Conservation (phyloP, 92 coral and sea anemone species). For the Epizoanthus scotinus region DNA sequence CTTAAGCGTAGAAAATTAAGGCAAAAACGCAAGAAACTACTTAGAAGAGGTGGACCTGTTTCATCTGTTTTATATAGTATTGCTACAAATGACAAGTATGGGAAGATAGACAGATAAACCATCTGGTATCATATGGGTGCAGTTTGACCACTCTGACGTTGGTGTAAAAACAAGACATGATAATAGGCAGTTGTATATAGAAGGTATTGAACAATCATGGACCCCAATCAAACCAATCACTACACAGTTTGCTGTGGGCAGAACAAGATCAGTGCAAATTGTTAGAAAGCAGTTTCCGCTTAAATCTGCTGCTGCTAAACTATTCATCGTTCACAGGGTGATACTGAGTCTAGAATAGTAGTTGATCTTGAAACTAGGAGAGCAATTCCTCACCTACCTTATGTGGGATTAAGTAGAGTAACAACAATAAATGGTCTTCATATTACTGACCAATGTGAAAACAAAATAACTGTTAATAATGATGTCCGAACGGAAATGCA, state of each 20-base stretch:
- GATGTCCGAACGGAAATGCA: constrained; percentile 22
- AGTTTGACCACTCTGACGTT: not conserved
- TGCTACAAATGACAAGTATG: too few relatives aligned
- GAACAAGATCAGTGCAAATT: constrained; percentile 62
- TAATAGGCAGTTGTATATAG: too few relatives aligned
- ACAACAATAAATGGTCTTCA: not conserved
- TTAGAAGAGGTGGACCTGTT: constrained; percentile 6
- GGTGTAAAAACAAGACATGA: too few relatives aligned
- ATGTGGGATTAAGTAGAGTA: not conserved
- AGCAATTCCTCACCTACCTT: not conserved
- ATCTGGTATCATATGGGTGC: constrained; percentile 10
- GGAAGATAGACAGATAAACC: not conserved
- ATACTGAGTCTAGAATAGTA: constrained; percentile 55
- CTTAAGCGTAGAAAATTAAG: constrained; percentile 20
- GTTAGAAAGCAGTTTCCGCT: constrained; percentile 80
- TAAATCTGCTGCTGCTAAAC: constrained; percentile 70
- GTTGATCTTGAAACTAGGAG: too few relatives aligned
- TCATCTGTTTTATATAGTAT: too few relatives aligned
- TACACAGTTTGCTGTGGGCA: constrained; percentile 77
- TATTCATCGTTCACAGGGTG: constrained; percentile 58
- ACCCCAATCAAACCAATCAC: constrained; percentile 74
- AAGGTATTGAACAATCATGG: constrained; percentile 29
- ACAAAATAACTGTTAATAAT: constrained; percentile 27
- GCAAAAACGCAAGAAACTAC: constrained; percentile 21
- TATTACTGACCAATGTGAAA: not conserved